Evolutionary conservation across 2,113 vertebrate genomes (phyloP), one percentile per base, ranked within the genome.

Genomic region (Actinemys pallida): DNA sequence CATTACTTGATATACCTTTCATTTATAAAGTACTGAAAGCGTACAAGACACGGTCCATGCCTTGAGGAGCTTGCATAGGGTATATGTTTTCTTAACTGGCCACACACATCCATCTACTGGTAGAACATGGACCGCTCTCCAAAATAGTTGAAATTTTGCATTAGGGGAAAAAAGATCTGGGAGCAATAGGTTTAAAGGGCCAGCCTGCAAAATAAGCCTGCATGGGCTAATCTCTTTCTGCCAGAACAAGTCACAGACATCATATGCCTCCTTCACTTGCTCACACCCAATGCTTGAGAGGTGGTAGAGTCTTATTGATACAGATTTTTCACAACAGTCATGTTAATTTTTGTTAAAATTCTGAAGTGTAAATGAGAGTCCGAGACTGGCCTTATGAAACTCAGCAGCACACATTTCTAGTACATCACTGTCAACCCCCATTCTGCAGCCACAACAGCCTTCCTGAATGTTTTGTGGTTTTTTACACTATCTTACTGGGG

Each of bases 51-150:
- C 1, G 24, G 24, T 25, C 39, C 20, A 39, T 24, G 22, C 39
- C 39, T 25, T 76, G 39, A 42, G 42, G 20, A 76, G 72, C 11
- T 25, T 76, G 39, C 24, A 56, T 47, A 62, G 7, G 7, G 1
- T 54, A 17, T 42, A 54, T 19, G 16, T 47, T 79, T n/a, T 45
- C 76, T 57, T 35, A 80, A 0, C 8, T 16, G 31, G 25, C 39
- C 2, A 50, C 80, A 10, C 1, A 42, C 4, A 20, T 2, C 31
- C 42, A 6, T 45, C 47, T 84, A 20, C 25, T 56, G 19, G 4
- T 1, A 80, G 29, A 87, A 78, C 65, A 57, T 8, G 72, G 83
- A 0, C 0, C 53, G n/a, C n/a, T 4, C n/a, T 27, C 79, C 25
- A 56, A 16, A 56, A 22, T 56, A 39, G 3, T 11, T 31, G 17